A percentile compares a stretch with the other conserved stretches of the same genome.
These are phyloP conservation scores for Nanorana parkeri DNA, from an alignment of 2,113 vertebrate species.

Conservation along the genomic window DNA sequence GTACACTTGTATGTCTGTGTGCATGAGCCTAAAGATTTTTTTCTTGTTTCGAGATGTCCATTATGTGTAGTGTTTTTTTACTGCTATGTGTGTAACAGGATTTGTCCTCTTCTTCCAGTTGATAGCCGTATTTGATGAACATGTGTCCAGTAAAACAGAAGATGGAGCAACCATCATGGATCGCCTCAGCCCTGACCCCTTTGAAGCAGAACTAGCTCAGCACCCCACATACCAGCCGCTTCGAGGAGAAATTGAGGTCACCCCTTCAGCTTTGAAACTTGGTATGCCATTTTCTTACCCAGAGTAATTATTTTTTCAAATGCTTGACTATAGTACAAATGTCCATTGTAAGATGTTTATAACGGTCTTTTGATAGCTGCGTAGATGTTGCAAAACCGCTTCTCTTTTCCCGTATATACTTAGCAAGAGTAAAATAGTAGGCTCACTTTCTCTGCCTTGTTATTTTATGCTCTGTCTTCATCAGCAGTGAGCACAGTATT, in stretches of 20 bases:
- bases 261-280: conserved; percentile 87
- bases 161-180: conserved; percentile 70
- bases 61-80: not conserved
- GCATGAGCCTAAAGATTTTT: too few relatives aligned
- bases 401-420: not conserved
- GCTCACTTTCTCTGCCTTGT: not conserved
- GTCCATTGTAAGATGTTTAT: not conserved
- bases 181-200: conserved; percentile 82
- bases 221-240: conserved; percentile 88
- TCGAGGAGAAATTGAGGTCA: conserved; percentile 93
- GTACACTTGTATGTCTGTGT: too few relatives aligned
- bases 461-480: conserved; percentile 26
- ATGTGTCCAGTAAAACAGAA: conserved; percentile 76
- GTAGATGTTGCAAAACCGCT: not conserved
- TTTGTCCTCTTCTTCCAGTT: conserved; percentile 74
- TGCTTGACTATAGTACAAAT: not conserved
- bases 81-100: not conserved
- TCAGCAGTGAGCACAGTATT: not conserved
- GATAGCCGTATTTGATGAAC: conserved; percentile 94
- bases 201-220: conserved; percentile 81
- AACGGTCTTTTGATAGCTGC: not conserved
- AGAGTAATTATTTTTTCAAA: too few relatives aligned
- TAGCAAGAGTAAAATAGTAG: conserved; percentile 16
- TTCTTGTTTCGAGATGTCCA: not conserved
- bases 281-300: conserved; percentile 74